Evolutionary conservation across 2,113 vertebrate species (phyloP).

Genomic region (Sardina pilchardus): DNA sequence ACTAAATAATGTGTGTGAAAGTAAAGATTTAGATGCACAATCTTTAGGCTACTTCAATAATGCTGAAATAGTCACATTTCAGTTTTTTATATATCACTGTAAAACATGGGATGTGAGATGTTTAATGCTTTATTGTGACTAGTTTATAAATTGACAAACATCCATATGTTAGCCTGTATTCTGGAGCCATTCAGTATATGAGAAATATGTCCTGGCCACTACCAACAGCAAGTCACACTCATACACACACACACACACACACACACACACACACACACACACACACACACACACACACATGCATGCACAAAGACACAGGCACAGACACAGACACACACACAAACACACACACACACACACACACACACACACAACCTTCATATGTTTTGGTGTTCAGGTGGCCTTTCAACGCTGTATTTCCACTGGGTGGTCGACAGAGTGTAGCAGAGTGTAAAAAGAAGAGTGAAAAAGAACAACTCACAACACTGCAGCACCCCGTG

Average conservation of each 20-base stretch:
- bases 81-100: too few species aligned
- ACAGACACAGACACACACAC: neutral
- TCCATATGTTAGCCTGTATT: neutral
- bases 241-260: neutral
- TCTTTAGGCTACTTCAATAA: too few species aligned
- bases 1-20: too few species aligned
- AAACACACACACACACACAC: neutral
- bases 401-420: neutral
- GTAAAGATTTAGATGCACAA: too few species aligned
- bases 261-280: neutral
- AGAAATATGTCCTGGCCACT: neutral
- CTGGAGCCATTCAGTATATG: neutral
- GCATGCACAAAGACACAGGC: neutral
- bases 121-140: too few species aligned
- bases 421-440: neutral
- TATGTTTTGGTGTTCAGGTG: neutral
- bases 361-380: neutral
- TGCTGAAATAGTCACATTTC: too few species aligned
- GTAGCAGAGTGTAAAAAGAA: slow-evolving; percentile 6
- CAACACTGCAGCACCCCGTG: slow-evolving; percentile 23
- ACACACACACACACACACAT: neutral
- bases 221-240: neutral
- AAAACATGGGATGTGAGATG: too few species aligned
- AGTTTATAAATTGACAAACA: neutral
- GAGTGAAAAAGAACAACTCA: neutral